Conservation (phyloP, 2,797 vertebrate genomes). For the Neopelma chrysocephalum region DNA sequence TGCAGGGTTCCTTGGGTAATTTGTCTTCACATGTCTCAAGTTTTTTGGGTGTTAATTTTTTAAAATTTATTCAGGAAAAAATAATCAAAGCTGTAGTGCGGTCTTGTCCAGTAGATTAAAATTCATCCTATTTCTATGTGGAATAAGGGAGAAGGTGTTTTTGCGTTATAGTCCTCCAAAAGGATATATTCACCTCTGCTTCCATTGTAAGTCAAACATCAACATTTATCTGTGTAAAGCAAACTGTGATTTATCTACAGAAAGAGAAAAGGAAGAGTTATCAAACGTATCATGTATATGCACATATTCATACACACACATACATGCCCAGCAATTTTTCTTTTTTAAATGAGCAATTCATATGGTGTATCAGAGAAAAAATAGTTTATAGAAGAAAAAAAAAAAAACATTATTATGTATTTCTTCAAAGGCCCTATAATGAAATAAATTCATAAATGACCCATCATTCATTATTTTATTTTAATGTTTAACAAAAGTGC, state of each 20-base stretch:
- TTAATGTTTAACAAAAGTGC: background rate
- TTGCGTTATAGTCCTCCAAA: background rate
- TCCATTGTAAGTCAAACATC: background rate
- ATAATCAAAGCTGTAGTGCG: background rate
- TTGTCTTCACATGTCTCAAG: conserved; percentile 65
- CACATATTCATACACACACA: background rate
- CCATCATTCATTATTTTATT: background rate
- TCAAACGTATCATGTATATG: background rate
- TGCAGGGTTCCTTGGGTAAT: conserved; percentile 48
- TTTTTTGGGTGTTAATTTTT: background rate
- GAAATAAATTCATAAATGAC: background rate
- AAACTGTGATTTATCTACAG: background rate
- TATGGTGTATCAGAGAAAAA: background rate
- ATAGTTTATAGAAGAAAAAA: background rate
- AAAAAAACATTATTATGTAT: rapidly evolving
- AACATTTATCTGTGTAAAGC: background rate
- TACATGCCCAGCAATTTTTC: background rate
- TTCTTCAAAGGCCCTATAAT: background rate
- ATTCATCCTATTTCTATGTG: background rate
- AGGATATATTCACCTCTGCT: background rate
- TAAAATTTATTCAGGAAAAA: background rate
- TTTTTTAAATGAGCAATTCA: background rate
- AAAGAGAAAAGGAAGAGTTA: background rate
- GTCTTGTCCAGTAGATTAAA: conserved; percentile 49
- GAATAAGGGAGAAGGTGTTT: background rate